Conservation (phyloP, 1,140 invertebrate species). For the Idris sp. region DNA sequence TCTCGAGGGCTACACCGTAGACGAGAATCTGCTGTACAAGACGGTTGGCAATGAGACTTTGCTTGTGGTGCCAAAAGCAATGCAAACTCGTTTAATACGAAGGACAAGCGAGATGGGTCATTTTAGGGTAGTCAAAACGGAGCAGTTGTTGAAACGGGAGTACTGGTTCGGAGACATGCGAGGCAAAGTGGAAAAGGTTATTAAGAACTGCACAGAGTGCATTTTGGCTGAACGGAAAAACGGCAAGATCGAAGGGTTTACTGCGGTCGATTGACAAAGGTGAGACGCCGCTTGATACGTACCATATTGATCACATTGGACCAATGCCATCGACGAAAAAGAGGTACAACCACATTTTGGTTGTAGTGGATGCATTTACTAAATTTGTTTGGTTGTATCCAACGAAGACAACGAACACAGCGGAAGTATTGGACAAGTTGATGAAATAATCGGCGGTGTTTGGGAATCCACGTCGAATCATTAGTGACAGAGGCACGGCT, state of each 20-base stretch:
- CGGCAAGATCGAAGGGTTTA: neutral
- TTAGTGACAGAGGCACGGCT: too few relatives aligned
- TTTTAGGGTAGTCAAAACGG: neutral
- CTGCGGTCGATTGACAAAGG: neutral
- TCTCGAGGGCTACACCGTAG: neutral
- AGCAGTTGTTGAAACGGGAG: neutral
- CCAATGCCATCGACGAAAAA: conserved; percentile 1
- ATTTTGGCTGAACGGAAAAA: conserved; percentile 1
- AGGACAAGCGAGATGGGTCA: neutral
- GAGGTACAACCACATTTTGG: neutral
- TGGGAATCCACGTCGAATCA: too few relatives aligned
- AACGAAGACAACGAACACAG: too few relatives aligned
- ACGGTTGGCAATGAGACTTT: neutral
- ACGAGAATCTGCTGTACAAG: neutral
- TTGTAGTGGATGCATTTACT: conserved; percentile 10
- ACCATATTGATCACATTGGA: neutral
- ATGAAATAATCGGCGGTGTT: too few relatives aligned
- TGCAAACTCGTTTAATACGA: neutral
- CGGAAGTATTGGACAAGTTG: too few relatives aligned
- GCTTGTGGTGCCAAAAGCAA: neutral
- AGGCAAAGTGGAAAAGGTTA: neutral
- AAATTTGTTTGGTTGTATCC: too few relatives aligned
- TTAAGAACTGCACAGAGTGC: neutral
- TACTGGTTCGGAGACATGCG: neutral
- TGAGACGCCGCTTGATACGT: neutral